phyloP scores from a whole-genome alignment of 2,113 vertebrate species.

The Gasterosteus nipponicus region DNA sequence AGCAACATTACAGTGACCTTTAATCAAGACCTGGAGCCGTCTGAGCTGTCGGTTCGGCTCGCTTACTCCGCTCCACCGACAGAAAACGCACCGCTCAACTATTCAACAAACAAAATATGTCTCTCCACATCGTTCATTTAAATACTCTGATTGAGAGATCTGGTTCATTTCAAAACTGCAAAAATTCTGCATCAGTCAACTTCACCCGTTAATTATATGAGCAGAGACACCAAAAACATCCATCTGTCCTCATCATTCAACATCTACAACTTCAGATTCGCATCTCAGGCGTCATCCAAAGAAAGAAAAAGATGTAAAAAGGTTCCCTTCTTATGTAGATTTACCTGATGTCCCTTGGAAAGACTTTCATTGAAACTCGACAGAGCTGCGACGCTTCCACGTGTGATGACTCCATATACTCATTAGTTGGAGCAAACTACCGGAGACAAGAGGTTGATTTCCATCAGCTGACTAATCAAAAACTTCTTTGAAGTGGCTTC shows the following conservation, averaged over 20 bases:
- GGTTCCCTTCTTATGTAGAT: no score
- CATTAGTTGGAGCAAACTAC: background rate
- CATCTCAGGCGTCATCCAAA: background rate
- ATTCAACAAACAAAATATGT: constrained; percentile 23
- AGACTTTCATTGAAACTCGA: constrained; percentile 5
- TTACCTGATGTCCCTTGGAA: constrained; percentile 7
- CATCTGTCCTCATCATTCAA: background rate
- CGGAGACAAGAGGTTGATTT: background rate
- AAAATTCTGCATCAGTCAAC: background rate
- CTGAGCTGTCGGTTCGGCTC: constrained; percentile 40
- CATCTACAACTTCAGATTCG: background rate
- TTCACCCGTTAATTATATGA: background rate
- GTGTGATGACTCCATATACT: background rate
- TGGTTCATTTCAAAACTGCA: constrained; percentile 4
- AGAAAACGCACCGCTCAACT: constrained; percentile 13
- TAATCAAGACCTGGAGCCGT: constrained; percentile 57
- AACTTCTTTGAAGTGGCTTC: constrained; percentile 37
- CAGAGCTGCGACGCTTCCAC: background rate
- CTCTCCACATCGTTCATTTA: constrained; percentile 1
- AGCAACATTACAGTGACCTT: constrained; percentile 49
- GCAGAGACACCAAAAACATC: background rate
- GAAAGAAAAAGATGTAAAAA: no score
- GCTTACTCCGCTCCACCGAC: constrained; percentile 2
- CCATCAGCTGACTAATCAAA: constrained; percentile 4
- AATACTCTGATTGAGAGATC: background rate